These are phyloP conservation scores for Aythya baeri DNA, from an alignment of 2,113 vertebrate species.

Conservation along the genomic window DNA sequence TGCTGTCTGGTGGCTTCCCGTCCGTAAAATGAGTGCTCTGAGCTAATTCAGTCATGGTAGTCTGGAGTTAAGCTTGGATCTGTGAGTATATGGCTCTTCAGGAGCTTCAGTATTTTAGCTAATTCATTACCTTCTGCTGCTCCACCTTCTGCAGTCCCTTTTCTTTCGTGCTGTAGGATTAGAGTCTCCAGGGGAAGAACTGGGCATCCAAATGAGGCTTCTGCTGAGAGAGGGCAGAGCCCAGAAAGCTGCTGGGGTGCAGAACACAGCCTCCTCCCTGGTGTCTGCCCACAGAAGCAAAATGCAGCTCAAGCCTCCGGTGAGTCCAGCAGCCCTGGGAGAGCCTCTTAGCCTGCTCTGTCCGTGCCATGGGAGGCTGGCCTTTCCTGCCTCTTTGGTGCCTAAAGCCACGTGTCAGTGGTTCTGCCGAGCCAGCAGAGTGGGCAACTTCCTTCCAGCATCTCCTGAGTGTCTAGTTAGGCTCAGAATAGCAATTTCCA, in stretches of 20 bases:
- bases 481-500: background rate
- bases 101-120: background rate
- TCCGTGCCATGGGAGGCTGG: background rate
- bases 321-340: background rate
- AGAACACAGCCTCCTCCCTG: background rate
- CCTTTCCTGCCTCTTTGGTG: background rate
- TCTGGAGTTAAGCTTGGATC: background rate
- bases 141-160: background rate
- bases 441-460: background rate
- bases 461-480: background rate
- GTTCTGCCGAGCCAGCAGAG: background rate
- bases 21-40: background rate
- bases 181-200: background rate
- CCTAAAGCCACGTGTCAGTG: background rate
- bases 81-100: background rate
- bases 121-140: background rate
- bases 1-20: background rate
- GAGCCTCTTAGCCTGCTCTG: background rate
- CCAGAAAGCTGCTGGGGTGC: background rate
- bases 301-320: background rate
- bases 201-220: background rate
- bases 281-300: background rate
- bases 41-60: background rate
- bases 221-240: background rate
- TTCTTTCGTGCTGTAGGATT: background rate